phyloP scores from a whole-genome alignment of 2,113 vertebrate genomes.

The Abramis brama region DNA sequence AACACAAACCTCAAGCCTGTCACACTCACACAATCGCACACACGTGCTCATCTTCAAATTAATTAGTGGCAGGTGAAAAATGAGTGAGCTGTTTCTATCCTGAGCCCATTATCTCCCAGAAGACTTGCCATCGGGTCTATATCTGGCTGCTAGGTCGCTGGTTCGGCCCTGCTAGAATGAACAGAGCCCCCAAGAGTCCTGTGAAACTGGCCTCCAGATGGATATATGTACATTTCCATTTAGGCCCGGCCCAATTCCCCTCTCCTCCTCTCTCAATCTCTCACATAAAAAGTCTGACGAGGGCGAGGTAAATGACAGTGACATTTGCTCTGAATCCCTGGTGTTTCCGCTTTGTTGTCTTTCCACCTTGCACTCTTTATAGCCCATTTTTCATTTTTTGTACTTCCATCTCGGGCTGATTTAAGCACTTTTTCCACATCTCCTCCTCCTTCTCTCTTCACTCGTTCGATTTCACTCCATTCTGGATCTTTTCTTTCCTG shows the following conservation, averaged over 20 bases:
- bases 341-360: constrained; percentile 16
- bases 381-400: constrained; percentile 12
- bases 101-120: not conserved
- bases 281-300: constrained; percentile 47
- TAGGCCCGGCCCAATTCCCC: constrained; percentile 38
- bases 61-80: constrained; percentile 46
- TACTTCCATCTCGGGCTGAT: constrained; percentile 1
- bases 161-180: constrained; percentile 34
- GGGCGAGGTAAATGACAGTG: constrained; percentile 53
- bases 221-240: constrained; percentile 59
- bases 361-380: constrained; percentile 1
- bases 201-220: constrained; percentile 50
- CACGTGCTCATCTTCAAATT: constrained; percentile 18
- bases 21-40: constrained; percentile 16
- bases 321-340: constrained; percentile 51
- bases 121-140: constrained; percentile 36
- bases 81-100: constrained; percentile 30
- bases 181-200: constrained; percentile 22
- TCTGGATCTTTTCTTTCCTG: not conserved
- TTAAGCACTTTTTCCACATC: not conserved
- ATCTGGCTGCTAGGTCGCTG: constrained; percentile 38
- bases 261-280: constrained; percentile 9
- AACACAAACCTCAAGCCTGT: not conserved
- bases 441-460: not conserved
- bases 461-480: not conserved